These are phyloP conservation scores for Avahi laniger DNA, from an alignment of 2,797 vertebrate species.

Conservation along the genomic window DNA sequence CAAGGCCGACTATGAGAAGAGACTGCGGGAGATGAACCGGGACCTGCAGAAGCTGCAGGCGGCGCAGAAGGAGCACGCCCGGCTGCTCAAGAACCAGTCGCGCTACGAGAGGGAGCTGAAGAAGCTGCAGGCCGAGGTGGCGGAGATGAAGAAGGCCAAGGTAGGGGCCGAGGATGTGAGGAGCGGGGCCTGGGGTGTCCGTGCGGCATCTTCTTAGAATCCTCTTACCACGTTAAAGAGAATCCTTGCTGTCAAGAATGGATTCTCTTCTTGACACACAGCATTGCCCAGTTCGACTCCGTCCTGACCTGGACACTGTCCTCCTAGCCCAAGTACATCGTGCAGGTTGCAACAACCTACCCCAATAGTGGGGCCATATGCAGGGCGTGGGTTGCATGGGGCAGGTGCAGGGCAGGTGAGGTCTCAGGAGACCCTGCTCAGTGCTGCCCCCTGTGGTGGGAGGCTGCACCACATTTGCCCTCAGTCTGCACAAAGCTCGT, in stretches of 20 bases:
- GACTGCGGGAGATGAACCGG: constrained; percentile 97
- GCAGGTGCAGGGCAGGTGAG: background rate
- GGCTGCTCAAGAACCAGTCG: constrained; percentile 96
- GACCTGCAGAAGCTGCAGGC: constrained; percentile 96
- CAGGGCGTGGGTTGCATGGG: background rate
- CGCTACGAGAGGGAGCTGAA: constrained; percentile 96
- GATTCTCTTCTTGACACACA: accelerated
- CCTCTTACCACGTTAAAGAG: accelerated
- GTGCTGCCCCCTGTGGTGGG: background rate
- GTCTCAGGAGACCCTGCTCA: background rate
- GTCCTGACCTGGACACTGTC: background rate
- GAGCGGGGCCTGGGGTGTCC: background rate
- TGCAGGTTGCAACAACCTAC: background rate
- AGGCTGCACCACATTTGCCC: background rate
- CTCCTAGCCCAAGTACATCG: background rate
- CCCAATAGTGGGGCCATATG: background rate
- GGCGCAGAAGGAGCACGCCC: constrained; percentile 95
- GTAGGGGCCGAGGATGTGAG: constrained; percentile 77
- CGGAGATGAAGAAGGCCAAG: constrained; percentile 99
- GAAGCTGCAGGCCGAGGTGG: constrained; percentile 95
- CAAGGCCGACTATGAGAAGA: constrained; percentile 96
- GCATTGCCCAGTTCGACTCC: background rate
- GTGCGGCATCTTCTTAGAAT: background rate
- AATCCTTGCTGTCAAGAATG: background rate
- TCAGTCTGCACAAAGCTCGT: accelerated